phyloP scores from a whole-genome alignment of 1,140 invertebrate genomes.

The Holotrichia oblita region DNA sequence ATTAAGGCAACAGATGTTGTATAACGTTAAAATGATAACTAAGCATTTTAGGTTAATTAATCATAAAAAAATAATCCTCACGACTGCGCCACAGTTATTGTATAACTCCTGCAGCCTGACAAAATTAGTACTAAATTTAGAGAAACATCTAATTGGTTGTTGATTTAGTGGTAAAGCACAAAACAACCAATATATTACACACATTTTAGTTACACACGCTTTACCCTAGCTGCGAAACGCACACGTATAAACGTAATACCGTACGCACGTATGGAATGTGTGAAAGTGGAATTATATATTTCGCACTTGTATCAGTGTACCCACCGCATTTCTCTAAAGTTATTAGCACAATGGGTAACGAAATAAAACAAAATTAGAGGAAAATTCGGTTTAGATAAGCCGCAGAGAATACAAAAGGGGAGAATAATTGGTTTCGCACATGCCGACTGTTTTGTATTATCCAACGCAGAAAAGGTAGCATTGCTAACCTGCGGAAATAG shows the following conservation, averaged over 20 bases:
- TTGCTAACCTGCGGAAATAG: background rate
- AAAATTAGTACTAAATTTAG: too few relatives aligned
- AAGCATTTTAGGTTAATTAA: too few relatives aligned
- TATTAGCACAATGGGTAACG: slow-evolving; percentile 35
- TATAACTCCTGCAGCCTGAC: too few relatives aligned
- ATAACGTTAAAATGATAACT: too few relatives aligned
- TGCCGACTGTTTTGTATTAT: slow-evolving; percentile 29
- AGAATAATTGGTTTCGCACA: slow-evolving; percentile 35
- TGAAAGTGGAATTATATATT: background rate
- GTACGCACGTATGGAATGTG: background rate
- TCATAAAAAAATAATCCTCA: too few relatives aligned
- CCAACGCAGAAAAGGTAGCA: background rate
- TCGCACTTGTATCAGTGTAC: background rate
- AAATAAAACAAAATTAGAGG: slow-evolving; percentile 36
- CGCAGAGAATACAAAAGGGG: slow-evolving; percentile 22
- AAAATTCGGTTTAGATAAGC: slow-evolving; percentile 36
- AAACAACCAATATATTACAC: slow-evolving; percentile 10
- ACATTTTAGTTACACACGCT: background rate
- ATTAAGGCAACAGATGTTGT: too few relatives aligned
- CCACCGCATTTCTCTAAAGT: slow-evolving; percentile 5
- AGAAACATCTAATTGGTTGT: slow-evolving; percentile 10
- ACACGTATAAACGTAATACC: too few relatives aligned
- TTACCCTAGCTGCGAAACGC: background rate
- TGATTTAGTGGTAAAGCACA: slow-evolving; percentile 10
- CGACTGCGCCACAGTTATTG: too few relatives aligned